Evolutionary conservation across 2,797 vertebrate genomes (phyloP), one percentile per base, ranked within the genome.

Genomic region (Sparus aurata): DNA sequence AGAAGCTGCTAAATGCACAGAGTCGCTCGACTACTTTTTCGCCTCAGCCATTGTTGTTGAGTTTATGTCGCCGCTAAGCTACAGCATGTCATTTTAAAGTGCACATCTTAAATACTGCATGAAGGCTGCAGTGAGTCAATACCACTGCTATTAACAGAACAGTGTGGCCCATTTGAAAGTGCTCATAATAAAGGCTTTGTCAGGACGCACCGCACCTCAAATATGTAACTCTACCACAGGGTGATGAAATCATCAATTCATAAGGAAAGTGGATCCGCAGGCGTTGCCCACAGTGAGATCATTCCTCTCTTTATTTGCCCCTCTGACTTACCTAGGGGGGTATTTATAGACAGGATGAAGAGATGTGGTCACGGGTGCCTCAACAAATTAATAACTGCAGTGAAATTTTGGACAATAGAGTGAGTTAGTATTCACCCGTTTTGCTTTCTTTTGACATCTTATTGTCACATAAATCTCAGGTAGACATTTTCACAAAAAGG

Each of bases 221-320:
- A 23, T 63, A 9, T 55, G 91, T 84, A 91, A 91, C 81, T 71
- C 75, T 71, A 85, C 53, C 72, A 62, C 38, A 59, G n/a, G 61
- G 60, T 74, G 70, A 90, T 88, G 82, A 92, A 89, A 89, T 72
- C 59, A 52, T 66, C 59, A 73, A 68, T 90, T 85, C 69, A 84
- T 81, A 75, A 87, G 85, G 80, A 83, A 87, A 92, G 67, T 45
- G 67, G 76, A 90, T 86, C 77, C 81, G 72, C 61, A 63, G 82
- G 78, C 38, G 45, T 86, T 77, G 70, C 73, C 75, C 61, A 57
- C 73, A 80, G 72, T 87, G 85, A 92, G 79, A 77, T 92, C 86
- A 92, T 64, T 62, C 34, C 55, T 69, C 43, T 82, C 43, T 80
- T 82, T 75, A 64, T 86, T 60, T 64, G 61, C 43, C 60, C 34